These are phyloP conservation scores for Laterallus jamaicensis DNA, from an alignment of 2,113 vertebrate species.

Conservation along the genomic window DNA sequence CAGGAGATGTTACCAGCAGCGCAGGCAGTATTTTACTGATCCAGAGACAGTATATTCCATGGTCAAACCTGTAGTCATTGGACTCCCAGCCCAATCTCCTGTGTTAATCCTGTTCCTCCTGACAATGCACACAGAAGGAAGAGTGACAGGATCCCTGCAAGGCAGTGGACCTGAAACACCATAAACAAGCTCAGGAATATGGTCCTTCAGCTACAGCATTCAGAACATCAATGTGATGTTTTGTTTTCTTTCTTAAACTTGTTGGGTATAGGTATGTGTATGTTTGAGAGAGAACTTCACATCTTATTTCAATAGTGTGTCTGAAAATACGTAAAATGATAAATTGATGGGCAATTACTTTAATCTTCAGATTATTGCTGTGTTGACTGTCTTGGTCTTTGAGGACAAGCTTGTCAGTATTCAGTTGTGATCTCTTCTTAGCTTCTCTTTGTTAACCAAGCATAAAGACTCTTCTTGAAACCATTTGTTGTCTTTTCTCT, in stretches of 20 bases:
- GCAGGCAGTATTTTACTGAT: background rate
- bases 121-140: background rate
- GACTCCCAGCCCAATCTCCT: background rate
- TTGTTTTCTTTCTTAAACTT: background rate
- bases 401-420: background rate
- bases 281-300: too few species aligned
- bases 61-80: background rate
- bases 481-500: accelerated
- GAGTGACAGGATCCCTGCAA: background rate
- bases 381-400: background rate
- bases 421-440: background rate
- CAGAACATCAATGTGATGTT: background rate
- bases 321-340: background rate
- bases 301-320: too few species aligned
- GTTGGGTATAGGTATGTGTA: too few species aligned
- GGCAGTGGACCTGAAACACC: background rate
- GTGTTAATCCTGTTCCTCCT: background rate
- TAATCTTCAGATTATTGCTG: background rate
- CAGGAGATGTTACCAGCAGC: background rate
- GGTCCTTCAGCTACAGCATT: background rate
- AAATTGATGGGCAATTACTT: background rate
- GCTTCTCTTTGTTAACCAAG: background rate
- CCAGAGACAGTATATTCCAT: too few species aligned
- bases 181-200: accelerated
- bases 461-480: background rate